Conservation (phyloP, 2,113 vertebrate genomes). For the Archocentrus centrarchus region DNA sequence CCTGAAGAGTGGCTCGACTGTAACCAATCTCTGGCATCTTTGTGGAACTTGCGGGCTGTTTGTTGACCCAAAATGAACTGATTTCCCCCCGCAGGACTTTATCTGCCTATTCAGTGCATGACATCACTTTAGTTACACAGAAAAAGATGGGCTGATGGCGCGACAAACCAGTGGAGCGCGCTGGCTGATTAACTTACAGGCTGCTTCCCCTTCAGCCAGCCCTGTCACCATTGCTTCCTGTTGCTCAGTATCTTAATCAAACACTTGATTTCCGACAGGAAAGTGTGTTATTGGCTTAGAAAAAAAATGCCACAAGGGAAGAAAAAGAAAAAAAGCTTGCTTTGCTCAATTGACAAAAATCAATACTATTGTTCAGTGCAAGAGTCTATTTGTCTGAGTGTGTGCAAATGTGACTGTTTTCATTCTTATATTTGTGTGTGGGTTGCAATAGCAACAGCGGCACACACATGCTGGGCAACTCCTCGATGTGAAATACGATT, state of each 20-base stretch:
- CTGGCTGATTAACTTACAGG: constrained; percentile 73
- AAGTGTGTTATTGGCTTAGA: constrained; percentile 63
- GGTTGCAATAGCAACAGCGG: constrained; percentile 58
- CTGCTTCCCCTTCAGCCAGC: constrained; percentile 71
- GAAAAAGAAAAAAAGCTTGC: background rate
- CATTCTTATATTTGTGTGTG: constrained; percentile 53
- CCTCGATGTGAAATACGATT: constrained; percentile 67
- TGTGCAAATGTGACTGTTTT: background rate
- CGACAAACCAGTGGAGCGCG: constrained; percentile 47
- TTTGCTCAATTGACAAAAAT: constrained; percentile 53
- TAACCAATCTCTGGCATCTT: constrained; percentile 80
- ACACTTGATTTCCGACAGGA: constrained; percentile 84
- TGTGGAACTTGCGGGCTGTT: constrained; percentile 75
- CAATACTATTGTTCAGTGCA: constrained; percentile 24
- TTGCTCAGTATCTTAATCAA: constrained; percentile 83
- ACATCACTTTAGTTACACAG: constrained; percentile 72
- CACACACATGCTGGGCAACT: constrained; percentile 36
- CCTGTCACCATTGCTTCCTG: constrained; percentile 85
- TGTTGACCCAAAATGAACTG: constrained; percentile 80
- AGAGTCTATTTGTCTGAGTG: constrained; percentile 5
- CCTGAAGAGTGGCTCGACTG: constrained; percentile 61
- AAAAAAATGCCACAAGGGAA: constrained; percentile 12
- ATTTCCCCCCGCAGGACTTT: constrained; percentile 78
- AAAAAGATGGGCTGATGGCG: constrained; percentile 68
- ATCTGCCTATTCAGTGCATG: constrained; percentile 76